Conservation (phyloP, 2,113 vertebrate genomes). For the Osmerus eperlanus region DNA sequence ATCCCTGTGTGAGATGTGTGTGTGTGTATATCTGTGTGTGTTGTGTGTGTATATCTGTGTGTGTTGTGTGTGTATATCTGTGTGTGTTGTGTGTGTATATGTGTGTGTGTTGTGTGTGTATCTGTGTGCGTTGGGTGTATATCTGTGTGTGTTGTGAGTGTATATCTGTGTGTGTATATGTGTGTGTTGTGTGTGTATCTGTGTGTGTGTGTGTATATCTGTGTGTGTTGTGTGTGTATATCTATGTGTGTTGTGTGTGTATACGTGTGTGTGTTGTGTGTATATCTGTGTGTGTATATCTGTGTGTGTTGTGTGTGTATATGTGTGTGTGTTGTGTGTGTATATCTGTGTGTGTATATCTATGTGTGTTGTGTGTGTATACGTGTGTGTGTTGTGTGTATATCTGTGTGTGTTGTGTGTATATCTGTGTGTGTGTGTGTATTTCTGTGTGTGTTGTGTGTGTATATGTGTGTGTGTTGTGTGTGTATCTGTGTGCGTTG, state of each 20-base stretch:
- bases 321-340: background rate
- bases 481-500: too few species aligned
- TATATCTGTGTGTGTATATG: too few species aligned
- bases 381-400: too few species aligned
- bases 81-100: too few species aligned
- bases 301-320: too few species aligned
- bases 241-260: background rate
- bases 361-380: too few species aligned
- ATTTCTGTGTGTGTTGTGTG: background rate
- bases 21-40: too few species aligned
- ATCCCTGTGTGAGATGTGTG: background rate
- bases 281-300: constrained; percentile 46
- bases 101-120: background rate
- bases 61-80: too few species aligned
- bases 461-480: background rate
- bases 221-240: background rate
- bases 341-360: background rate
- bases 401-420: too few species aligned
- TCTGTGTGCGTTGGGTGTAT: background rate
- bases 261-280: constrained; percentile 38
- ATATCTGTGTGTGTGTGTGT: background rate
- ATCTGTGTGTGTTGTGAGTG: background rate
- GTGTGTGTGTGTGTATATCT: constrained; percentile 59
- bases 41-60: too few species aligned
- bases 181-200: constrained; percentile 73